Evolutionary conservation across 2,888 invertebrate species (phyloP), one percentile per base, ranked within the genome.

Genomic region (Polia nebulosa): DNA sequence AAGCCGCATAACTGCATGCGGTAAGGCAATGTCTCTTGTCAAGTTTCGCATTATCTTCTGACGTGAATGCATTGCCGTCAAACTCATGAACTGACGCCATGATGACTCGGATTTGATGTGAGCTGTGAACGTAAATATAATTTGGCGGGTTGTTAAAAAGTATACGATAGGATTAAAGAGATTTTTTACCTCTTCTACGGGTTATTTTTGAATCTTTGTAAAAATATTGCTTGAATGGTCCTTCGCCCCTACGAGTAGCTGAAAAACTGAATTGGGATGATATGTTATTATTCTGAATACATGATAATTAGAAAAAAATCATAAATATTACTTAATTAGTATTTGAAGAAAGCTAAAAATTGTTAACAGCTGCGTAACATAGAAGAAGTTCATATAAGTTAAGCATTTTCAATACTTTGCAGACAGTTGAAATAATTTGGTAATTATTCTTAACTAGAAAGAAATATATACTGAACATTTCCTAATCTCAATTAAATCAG

Each of bases 61-160:
- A 59, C 61, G 22, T 55, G 53, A 45, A 78, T 59, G 55, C 58
- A 55, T 45, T 32, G 59, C 63, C n/a, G 74, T 74, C 74, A 77
- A 49, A 72, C 49, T 27, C 17, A 44, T 8, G 20, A 56, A 52
- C 36, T 52, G 63, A 77, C 62, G 60, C 62, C 47, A 47, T 59
- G 70, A 77, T 65, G 45, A 62, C 29, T n/a, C 8, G 47, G 20
- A 56, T 70, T 76, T 53, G 62, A 69, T 36, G 51, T 63, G 29
- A 52, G 64, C 65, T 73, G 52, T 39, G 52, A 56, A 69, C 25
- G 63, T 69, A 60, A 61, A 57, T 45, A 57, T 45, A 80, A 60
- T 17, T 58, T 71, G 47, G 53, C 39, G 41, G 29, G n/a, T 5
- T 27, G n/a, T 5, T 55, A 49, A 39, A 47, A 56, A 44, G 5